Evolutionary conservation across 1,140 invertebrate genomes (phyloP), one percentile per base, ranked within the genome.

Genomic region (Orchesella cincta): DNA sequence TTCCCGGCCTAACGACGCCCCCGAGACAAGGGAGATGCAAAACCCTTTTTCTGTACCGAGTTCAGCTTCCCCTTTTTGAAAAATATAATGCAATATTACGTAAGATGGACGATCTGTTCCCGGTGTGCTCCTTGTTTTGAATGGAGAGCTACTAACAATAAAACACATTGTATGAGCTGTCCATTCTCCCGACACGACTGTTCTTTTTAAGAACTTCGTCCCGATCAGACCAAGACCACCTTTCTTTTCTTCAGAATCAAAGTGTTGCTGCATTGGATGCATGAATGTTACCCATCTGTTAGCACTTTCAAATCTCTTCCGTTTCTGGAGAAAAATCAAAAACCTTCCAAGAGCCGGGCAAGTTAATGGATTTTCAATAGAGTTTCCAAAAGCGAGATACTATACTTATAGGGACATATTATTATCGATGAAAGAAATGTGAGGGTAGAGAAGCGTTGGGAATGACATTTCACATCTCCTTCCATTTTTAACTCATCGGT

Each of bases 1-100:
- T 57, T 57, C n/a, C 31, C 33, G 28, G 33, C 33, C 62, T 67
- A 67, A 67, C 62, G 62, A 67, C 62, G 62, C 62, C 62, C 62
- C 31, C 33, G 62, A 67, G 62, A 67, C 62, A 31, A 31, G 39
- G 39, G 8, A 20, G 23, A 57, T 26, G 54, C 54, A 57, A 67
- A 67, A 67, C 62, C 62, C 62, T 67, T 67, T 67, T 23, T 67
- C 62, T 67, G 62, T 67, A 31, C 26, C 31, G 31, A 29, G 29
- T 67, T 67, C 31, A 12, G 23, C 12, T 31, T 29, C 23, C n/a
- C 14, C 29, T 31, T 26, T 57, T 12, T 16, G 23, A 26, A 3
- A 8, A 12, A 23, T 57, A n/a, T 57, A 23, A 57, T 57, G 14
- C 23, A 57, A 57, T 67, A 67, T 67, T 67, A 67, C 33, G n/a